Evolutionary conservation across 2,888 invertebrate species (phyloP).

Genomic region (Elegia similella): DNA sequence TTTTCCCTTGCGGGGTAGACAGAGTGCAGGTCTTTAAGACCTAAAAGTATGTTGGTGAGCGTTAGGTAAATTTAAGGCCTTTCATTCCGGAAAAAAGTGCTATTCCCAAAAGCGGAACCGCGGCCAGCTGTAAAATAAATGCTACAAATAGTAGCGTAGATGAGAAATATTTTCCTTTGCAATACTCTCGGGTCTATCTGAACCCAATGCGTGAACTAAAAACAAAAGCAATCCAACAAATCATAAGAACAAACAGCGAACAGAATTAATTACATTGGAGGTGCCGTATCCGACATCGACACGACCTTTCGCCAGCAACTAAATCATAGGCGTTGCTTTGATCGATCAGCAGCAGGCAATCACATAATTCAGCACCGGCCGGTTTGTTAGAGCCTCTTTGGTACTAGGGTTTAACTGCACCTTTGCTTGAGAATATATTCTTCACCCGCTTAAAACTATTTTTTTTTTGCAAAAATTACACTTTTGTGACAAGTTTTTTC

Average conservation of each 20-base stretch:
- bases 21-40: too few species aligned
- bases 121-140: neutral
- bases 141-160: too few species aligned
- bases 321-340: constrained; percentile 50
- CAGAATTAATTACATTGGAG: constrained; percentile 45
- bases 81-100: too few species aligned
- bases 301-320: constrained; percentile 65
- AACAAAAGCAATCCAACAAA: constrained; percentile 21
- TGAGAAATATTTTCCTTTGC: constrained; percentile 34
- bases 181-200: constrained; percentile 6
- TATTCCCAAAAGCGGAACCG: too few species aligned
- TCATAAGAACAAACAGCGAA: constrained; percentile 28
- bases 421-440: too few species aligned
- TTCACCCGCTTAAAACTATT: too few species aligned
- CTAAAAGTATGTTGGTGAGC: too few species aligned
- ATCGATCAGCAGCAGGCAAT: constrained; percentile 41
- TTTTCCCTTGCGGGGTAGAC: too few species aligned
- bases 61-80: too few species aligned
- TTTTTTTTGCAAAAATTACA: too few species aligned
- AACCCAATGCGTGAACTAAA: constrained; percentile 16
- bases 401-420: too few species aligned
- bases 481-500: too few species aligned
- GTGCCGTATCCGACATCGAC: constrained; percentile 53
- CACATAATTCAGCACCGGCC: constrained; percentile 34
- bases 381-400: neutral